These are phyloP conservation scores for Alloplasta piceator DNA, from an alignment of 2,888 invertebrate genomes.

Conservation along the genomic window DNA sequence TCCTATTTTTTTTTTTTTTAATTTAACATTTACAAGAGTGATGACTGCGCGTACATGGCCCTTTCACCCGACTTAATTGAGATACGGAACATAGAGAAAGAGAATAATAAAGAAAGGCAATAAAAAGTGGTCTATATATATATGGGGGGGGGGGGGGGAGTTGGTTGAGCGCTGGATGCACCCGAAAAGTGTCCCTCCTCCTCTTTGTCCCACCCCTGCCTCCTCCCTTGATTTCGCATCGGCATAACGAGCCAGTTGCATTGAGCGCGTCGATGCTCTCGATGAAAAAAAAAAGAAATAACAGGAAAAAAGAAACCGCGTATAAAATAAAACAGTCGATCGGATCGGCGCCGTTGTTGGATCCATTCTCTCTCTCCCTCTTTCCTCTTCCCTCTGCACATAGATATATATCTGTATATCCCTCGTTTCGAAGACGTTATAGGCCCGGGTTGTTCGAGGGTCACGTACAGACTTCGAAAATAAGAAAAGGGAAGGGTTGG, in stretches of 20 bases:
- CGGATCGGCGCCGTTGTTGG: constrained; percentile 62
- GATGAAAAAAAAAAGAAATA: constrained; percentile 43
- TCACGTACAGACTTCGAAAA: constrained; percentile 63
- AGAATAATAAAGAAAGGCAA: constrained; percentile 17
- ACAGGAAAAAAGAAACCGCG: constrained; percentile 37
- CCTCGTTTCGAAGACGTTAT: constrained; percentile 55
- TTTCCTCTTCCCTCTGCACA: neutral
- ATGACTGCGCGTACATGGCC: constrained; percentile 60
- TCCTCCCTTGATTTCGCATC: constrained; percentile 10
- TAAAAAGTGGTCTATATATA: constrained; percentile 1
- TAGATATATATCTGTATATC: constrained; percentile 14
- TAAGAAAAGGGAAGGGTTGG: constrained; percentile 46
- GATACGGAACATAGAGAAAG: constrained; percentile 59
- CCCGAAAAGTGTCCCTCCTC: constrained; percentile 60
- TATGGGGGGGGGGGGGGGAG: constrained; percentile 16
- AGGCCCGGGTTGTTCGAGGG: constrained; percentile 64
- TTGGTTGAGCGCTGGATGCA: constrained; percentile 29
- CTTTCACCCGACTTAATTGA: constrained; percentile 63
- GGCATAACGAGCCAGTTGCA: constrained; percentile 63
- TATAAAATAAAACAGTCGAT: constrained; percentile 58
- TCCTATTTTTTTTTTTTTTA: no score
- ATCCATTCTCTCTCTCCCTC: constrained; percentile 19
- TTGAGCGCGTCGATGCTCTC: constrained; percentile 60
- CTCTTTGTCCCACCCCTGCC: constrained; percentile 26
- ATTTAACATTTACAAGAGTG: constrained; percentile 56